Conservation (phyloP, 2,888 invertebrate species). For the Pogonocherus hispidulus region DNA sequence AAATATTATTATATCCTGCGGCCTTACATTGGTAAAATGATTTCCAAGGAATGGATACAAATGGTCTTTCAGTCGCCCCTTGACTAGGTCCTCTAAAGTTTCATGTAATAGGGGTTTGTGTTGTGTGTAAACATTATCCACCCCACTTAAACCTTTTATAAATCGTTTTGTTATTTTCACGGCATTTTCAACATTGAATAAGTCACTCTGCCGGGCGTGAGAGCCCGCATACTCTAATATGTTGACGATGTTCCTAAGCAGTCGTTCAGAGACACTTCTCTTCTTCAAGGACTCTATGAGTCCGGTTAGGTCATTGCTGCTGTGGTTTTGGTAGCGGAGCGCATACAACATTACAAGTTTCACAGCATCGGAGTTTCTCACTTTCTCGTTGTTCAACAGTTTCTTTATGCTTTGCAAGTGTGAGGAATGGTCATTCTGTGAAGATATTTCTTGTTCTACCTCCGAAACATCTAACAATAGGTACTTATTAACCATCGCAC, state of each 20-base stretch:
- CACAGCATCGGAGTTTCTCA: conserved; percentile 84
- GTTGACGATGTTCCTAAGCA: conserved; percentile 73
- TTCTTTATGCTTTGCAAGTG: conserved; percentile 85
- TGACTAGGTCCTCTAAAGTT: conserved; percentile 90
- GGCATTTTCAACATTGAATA: conserved; percentile 86
- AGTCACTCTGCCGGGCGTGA: conserved; percentile 84
- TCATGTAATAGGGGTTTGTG: conserved; percentile 94
- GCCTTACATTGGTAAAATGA: conserved; percentile 75
- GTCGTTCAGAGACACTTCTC: conserved; percentile 78
- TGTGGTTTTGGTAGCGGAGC: conserved; percentile 91
- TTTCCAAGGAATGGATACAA: conserved; percentile 87
- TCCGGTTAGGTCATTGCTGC: conserved; percentile 84
- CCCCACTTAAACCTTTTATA: conserved; percentile 92
- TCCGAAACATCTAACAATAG: conserved; percentile 92
- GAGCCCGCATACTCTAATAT: conserved; percentile 89
- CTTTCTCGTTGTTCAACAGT: conserved; percentile 79
- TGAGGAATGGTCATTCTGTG: conserved; percentile 85
- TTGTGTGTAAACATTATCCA: conserved; percentile 99
- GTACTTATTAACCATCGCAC: conserved; percentile 83
- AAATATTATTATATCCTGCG: conserved; percentile 96
- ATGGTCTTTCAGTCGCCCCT: conserved; percentile 89
- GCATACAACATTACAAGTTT: conserved; percentile 94
- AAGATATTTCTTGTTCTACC: conserved; percentile 92
- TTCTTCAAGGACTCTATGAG: conserved; percentile 82
- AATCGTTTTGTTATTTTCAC: conserved; percentile 92